Conservation (phyloP, 2,797 vertebrate species). For the Manis javanica region DNA sequence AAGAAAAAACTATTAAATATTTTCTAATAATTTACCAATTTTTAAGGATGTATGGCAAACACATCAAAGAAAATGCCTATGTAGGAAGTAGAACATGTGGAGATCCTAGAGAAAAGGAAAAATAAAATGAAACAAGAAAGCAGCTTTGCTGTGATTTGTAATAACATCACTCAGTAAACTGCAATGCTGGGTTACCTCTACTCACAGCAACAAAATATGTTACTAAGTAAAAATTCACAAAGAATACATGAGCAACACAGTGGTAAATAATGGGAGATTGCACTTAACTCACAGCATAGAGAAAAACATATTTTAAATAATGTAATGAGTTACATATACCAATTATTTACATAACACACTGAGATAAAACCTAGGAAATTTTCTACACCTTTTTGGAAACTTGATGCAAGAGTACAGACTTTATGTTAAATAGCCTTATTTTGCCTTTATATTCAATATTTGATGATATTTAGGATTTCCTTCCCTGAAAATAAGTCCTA, state of each 20-base stretch:
- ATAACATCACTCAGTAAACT: not conserved
- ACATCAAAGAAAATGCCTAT: not conserved
- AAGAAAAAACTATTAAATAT: not conserved
- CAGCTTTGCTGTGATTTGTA: not conserved
- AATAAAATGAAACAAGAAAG: not conserved
- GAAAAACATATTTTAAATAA: not conserved
- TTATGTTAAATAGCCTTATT: not conserved
- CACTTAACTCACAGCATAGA: not conserved
- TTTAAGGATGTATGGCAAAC: not conserved
- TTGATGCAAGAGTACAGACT: not conserved
- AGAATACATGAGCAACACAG: not conserved
- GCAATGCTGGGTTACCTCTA: not conserved
- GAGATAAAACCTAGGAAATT: not conserved
- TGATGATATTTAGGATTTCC: not conserved
- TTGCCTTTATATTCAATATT: not conserved
- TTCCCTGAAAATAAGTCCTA: not conserved
- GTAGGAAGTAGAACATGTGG: not conserved
- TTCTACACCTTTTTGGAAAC: not conserved
- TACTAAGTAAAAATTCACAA: not conserved
- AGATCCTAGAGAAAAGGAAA: not conserved
- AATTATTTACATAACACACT: not conserved
- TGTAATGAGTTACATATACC: not conserved
- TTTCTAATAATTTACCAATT: not conserved
- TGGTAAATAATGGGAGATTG: not conserved
- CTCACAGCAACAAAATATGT: not conserved